Evolutionary conservation across 2,797 vertebrate genomes (phyloP).

Genomic region (Emys orbicularis): DNA sequence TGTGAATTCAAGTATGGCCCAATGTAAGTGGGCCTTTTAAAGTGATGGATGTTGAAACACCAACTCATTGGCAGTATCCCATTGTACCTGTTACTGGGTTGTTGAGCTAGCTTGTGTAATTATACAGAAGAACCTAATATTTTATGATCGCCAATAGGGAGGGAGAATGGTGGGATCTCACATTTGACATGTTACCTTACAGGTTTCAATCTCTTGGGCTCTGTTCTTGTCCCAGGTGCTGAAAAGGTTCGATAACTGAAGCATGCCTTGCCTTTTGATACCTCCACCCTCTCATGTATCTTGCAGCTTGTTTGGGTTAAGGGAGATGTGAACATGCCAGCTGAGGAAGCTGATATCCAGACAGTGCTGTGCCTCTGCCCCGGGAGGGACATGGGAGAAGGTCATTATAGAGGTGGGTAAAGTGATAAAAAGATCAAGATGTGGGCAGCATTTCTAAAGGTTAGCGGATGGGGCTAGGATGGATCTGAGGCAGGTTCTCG

Average conservation of each 20-base stretch:
- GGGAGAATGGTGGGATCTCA: background rate
- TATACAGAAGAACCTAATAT: background rate
- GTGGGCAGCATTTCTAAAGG: background rate
- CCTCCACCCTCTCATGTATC: background rate
- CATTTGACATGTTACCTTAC: background rate
- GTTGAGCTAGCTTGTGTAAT: background rate
- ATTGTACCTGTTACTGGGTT: background rate
- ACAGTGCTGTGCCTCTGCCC: background rate
- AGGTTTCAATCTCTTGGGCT: background rate
- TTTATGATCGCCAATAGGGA: background rate
- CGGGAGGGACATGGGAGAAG: background rate
- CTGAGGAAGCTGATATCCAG: background rate
- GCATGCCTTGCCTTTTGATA: background rate
- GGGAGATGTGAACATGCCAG: background rate
- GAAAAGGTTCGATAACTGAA: background rate
- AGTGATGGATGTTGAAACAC: background rate
- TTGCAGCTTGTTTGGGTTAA: background rate
- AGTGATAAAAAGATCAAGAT: background rate
- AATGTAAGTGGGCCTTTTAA: background rate
- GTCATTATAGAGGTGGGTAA: background rate
- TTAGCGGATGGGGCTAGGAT: background rate
- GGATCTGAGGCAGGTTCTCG: background rate
- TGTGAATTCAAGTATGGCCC: background rate
- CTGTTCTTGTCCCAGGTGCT: background rate
- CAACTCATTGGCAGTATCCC: background rate